Evolutionary conservation across 2,797 vertebrate species (phyloP), one percentile per base, ranked within the genome.

Genomic region (Helostoma temminkii): DNA sequence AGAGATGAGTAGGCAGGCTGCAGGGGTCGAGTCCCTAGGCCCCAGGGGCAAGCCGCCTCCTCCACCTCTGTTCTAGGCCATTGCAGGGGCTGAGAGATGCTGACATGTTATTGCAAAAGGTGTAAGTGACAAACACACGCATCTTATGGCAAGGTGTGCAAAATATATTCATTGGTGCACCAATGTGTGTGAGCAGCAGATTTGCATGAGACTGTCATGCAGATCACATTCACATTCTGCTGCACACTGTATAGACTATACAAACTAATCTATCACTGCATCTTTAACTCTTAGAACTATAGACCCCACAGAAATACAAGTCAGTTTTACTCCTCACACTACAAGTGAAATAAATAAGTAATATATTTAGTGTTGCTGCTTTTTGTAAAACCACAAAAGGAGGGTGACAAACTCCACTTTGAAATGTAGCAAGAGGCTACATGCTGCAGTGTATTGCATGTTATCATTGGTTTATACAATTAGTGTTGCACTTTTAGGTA

Each of bases 1-100:
- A 81, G 71, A 87, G 87, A 93, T 90, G 91, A 91, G 90, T 87
- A 75, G 73, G 64, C 77, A 73, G 78, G 83, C 84, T 63, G 83
- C 76, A 65, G 87, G 89, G 88, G 87, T 90, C 71, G 61, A 76
- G 76, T 80, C 81, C 54, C 58, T 22, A 12, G 63, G 64, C 50
- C 76, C 54, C 28, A 3, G 45, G 81, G 79, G 61, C 69, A 66
- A 39, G 73, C 61, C 66, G 50, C 69, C 73, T 68, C 79, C 74
- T 60, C 71, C 72, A 60, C 67, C 65, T 66, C 67, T 30, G 8
- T 12, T 65, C 9, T 34, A 71, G 76, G 80, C 75, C 75, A 25
- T 2, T 48, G 46, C 59, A 66, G 69, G 76, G 76, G 56, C 70
- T 18, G 0, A 52, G 52, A 71, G 71, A 74, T 74, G 70, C 76